Conservation (phyloP, 2,888 invertebrate genomes). For the Perdita meconis region DNA sequence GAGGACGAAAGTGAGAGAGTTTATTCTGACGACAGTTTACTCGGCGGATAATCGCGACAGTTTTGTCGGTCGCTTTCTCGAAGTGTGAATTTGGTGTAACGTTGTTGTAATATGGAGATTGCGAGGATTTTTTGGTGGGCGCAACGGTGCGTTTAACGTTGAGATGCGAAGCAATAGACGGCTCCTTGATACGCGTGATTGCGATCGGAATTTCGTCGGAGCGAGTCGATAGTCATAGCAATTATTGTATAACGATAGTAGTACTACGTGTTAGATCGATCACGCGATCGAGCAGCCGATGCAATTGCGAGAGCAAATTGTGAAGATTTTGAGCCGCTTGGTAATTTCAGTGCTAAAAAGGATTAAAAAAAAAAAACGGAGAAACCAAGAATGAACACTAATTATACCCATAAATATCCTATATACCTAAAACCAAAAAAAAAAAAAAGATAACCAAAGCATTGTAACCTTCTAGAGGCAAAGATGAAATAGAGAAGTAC, state of each 20-base stretch:
- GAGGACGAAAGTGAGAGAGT: not conserved
- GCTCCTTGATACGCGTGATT: constrained; percentile 61
- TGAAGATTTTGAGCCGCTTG: constrained; percentile 70
- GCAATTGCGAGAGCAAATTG: constrained; percentile 50
- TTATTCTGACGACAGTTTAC: not conserved
- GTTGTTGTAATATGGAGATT: constrained; percentile 35
- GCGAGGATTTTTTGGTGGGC: constrained; percentile 26
- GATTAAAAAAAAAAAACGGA: constrained; percentile 40
- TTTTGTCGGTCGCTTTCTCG: constrained; percentile 35
- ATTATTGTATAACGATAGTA: constrained; percentile 67
- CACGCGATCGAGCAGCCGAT: constrained; percentile 59
- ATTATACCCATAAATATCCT: constrained; percentile 80
- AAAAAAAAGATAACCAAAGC: constrained; percentile 73
- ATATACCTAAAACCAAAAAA: constrained; percentile 76
- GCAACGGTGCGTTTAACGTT: constrained; percentile 36
- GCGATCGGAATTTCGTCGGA: constrained; percentile 34
- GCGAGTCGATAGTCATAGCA: constrained; percentile 58
- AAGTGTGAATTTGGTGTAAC: constrained; percentile 43
- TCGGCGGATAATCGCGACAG: constrained; percentile 5
- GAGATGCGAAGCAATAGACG: constrained; percentile 60
- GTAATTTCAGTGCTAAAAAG: constrained; percentile 71
- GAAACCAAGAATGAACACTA: constrained; percentile 65
- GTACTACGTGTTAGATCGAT: constrained; percentile 53
- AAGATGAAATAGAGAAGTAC: constrained; percentile 79
- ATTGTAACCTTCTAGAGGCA: constrained; percentile 82